Evolutionary conservation across 2,113 vertebrate genomes (phyloP).

Genomic region (Heteronetta atricapilla): DNA sequence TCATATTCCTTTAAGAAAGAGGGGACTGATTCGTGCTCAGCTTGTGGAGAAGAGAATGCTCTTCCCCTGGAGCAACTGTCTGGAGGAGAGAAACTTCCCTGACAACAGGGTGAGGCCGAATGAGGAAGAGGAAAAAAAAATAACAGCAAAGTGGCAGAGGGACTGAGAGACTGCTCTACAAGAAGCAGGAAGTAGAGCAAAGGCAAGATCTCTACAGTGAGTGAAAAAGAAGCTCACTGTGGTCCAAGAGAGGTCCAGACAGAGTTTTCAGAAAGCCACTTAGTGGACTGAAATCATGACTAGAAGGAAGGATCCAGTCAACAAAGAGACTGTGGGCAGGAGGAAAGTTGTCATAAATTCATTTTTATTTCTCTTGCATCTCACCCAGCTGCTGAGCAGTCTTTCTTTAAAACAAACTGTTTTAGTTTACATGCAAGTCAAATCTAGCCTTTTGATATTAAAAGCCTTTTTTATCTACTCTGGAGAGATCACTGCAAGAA

Average conservation of each 20-base stretch:
- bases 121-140: neutral
- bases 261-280: neutral
- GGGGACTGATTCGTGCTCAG: neutral
- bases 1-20: neutral
- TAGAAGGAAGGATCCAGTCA: neutral
- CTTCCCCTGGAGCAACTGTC: neutral
- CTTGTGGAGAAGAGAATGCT: neutral
- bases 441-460: neutral
- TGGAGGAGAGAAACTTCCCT: neutral
- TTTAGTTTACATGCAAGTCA: neutral
- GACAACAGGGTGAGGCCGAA: neutral
- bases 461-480: neutral
- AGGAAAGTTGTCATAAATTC: neutral
- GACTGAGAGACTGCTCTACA: neutral
- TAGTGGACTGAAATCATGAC: neutral
- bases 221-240: neutral
- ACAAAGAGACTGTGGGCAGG: neutral
- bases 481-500: neutral
- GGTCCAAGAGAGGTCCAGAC: neutral
- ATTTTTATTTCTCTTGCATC: neutral
- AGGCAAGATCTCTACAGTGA: neutral
- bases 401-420: neutral
- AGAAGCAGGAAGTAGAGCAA: neutral
- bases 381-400: neutral
- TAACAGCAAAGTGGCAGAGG: neutral